Evolutionary conservation across 1,140 invertebrate species (phyloP).

Genomic region (Chelonus insularis): DNA sequence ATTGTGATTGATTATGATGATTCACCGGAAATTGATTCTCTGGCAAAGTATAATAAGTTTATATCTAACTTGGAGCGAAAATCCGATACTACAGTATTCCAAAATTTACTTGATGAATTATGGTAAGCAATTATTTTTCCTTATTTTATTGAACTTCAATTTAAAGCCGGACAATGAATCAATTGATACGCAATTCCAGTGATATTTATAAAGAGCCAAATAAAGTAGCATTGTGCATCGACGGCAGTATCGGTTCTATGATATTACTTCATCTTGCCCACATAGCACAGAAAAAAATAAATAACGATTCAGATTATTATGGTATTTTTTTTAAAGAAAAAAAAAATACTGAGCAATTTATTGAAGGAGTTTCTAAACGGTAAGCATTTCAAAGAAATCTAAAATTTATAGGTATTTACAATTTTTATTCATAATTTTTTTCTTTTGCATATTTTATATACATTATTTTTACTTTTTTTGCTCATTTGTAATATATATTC

Average conservation of each 20-base stretch:
- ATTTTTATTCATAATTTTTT: too few species aligned
- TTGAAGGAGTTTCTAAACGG: constrained; percentile 24
- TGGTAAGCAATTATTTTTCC: neutral
- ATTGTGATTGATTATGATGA: constrained; percentile 43
- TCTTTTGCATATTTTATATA: too few species aligned
- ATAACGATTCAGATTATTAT: constrained; percentile 18
- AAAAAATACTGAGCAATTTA: constrained; percentile 24
- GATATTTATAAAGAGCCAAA: constrained; percentile 36
- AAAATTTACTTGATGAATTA: neutral
- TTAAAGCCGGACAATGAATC: too few species aligned
- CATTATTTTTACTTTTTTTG: too few species aligned
- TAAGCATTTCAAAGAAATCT: neutral
- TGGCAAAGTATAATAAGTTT: constrained; percentile 28
- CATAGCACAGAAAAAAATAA: constrained; percentile 30
- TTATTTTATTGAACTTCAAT: too few species aligned
- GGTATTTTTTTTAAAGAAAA: constrained; percentile 22
- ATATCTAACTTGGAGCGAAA: neutral
- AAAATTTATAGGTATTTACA: neutral
- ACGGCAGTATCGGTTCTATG: constrained; percentile 37
- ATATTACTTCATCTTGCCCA: constrained; percentile 38
- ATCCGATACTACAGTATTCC: constrained; percentile 3
- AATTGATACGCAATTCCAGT: too few species aligned
- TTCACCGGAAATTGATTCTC: constrained; percentile 31
- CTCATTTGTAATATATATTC: too few species aligned
- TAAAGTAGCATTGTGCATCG: constrained; percentile 37